Base-by-base conservation (phyloP, 1,140 invertebrate species). In the Prorops nasuta region DNA sequence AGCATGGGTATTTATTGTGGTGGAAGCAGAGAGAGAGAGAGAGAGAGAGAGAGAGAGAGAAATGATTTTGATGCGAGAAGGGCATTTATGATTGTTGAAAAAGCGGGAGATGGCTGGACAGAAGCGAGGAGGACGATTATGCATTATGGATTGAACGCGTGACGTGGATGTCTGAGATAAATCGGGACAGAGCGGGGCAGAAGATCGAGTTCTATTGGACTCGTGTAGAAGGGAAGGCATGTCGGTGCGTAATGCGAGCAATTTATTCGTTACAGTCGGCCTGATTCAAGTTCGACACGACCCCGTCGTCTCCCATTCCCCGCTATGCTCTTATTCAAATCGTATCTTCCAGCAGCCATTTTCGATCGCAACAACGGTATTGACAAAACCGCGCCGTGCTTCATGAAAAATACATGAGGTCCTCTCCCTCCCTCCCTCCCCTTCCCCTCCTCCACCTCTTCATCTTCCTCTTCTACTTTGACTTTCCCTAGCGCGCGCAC, bases 361-460 rank as follows among this genome's bases (percentile, higher is more conserved):
- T 67, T 66, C 66, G 66, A 69, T 69, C 65, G 61, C 66, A 67
- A 67, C 63, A 67, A 60, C 54, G 58, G 58, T 66, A 69, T 67
- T 67, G 66, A 69, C 66, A 66, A 67, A 69, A 69, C 63, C 64
- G 57, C 58, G n/a, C n/a, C n/a, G n/a, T 65, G 51, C 57, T 53
- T 67, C 63, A 64, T 69, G 61, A 35, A 67, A 66, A 60, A 67
- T 69, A 58, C 63, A 69, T 64, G 64, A 66, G 58, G 49, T 52
- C 54, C 32, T 46, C 42, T 62, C 54, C 24, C 24, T 28, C 24
- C 10, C 44, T 28, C 24, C 10, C 24, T 4, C 16, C 34, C 16
- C 14, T 17, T 10, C 38, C 12, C 38, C 17, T 40, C 38, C 22
- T 24, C 20, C 20, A 36, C 14, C 28, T 45, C 38, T 46, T 20